Evolutionary conservation across 2,797 vertebrate genomes (phyloP), one percentile per base, ranked within the genome.

Genomic region (Anguilla megastoma): DNA sequence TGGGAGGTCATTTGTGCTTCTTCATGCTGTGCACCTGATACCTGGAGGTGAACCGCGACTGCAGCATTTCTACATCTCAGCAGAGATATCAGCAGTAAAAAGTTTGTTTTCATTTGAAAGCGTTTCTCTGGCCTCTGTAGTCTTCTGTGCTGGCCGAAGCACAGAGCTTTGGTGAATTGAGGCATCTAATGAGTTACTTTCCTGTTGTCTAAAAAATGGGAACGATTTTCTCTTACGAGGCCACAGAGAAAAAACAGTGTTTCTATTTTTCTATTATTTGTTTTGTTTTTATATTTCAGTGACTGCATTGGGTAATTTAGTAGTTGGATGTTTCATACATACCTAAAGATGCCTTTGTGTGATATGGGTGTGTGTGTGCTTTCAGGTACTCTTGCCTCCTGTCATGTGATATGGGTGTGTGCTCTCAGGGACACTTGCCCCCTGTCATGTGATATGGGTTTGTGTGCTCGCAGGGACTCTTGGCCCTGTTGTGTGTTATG

Each of bases 331-430:
- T 71, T 24, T 18, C 21, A 9, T 69, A 10, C 9, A 69, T 27
- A n/a, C 9, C n/a, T 69, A 14, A 69, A 69, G 63, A 27, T 69
- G 24, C 18, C 60, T 2, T 63, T 63, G 63, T 27, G 24, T 69
- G 63, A 69, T n/a, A 69, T 27, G 63, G n/a, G 41, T 45, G 41
- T 45, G 41, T 45, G 24, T n/a, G 63, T 18, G 16, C 3, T 24
- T 2, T 63, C 58, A 63, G 12, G 58, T 21, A 24, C 58, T 24
- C 58, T 12, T 12, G 12, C 58, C 58, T 16, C 58, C 58, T 63
- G 69, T 54, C 66, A 54, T 86, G 45, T 76, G 86, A 86, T 36
- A 21, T 1, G 14, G 71, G 69, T 80, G 74, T 80, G 52, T 58
- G 30, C 30, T 12, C 50, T 52, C 50, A 52, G 50, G 50, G 50